phyloP scores from a whole-genome alignment of 2,888 invertebrate genomes.

The Miltochrista miniata region DNA sequence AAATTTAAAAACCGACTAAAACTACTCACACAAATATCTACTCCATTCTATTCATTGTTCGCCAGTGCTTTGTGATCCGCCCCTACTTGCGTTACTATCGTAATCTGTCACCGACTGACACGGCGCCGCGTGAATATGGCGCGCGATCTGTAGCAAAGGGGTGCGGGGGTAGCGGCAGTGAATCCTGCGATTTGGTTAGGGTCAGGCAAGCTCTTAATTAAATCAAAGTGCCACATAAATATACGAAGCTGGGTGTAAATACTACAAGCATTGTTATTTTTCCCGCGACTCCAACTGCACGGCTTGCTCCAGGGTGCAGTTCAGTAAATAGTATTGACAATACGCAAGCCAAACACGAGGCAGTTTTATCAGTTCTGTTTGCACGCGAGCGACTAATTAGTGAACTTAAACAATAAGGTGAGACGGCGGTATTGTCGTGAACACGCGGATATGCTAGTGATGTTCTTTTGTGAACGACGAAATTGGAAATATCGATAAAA shows the following conservation, averaged over 20 bases:
- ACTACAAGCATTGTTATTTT: neutral
- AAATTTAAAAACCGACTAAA: too few species aligned
- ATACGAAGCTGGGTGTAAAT: neutral
- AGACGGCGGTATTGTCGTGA: constrained; percentile 26
- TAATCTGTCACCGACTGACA: too few species aligned
- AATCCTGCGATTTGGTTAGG: too few species aligned
- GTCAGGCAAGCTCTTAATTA: too few species aligned
- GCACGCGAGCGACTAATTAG: constrained; percentile 47
- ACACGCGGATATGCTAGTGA: constrained; percentile 23
- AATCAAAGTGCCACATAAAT: neutral
- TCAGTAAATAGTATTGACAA: constrained; percentile 32
- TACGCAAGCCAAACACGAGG: constrained; percentile 20
- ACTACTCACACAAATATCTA: too few species aligned
- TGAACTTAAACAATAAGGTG: constrained; percentile 41
- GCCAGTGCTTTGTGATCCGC: too few species aligned
- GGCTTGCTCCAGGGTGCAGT: neutral
- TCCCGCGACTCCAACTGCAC: neutral
- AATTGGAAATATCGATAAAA: constrained; percentile 17
- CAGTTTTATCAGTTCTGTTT: constrained; percentile 19
- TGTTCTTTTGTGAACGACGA: constrained; percentile 4
- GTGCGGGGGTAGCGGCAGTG: too few species aligned
- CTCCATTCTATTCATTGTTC: too few species aligned
- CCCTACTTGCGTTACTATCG: too few species aligned
- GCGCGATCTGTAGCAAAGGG: too few species aligned
- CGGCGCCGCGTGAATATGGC: too few species aligned